Base-by-base conservation (phyloP, 2,888 invertebrate genomes). In the Norana najaformis region DNA sequence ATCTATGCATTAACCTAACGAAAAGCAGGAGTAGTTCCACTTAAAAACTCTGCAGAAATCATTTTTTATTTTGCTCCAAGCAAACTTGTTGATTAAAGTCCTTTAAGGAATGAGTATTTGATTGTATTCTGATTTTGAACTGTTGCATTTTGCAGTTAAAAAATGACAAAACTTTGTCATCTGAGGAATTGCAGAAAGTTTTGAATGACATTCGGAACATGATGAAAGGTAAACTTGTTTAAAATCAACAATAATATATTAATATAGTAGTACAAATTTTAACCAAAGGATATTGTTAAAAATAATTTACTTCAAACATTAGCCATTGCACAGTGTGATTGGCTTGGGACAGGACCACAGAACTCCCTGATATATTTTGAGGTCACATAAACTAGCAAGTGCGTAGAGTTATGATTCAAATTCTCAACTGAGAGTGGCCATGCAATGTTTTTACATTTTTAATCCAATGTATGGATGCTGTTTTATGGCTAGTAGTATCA, bases 91-190 rank as follows among this genome's bases (percentile, higher is more conserved):
- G n/a, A n/a, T 23, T 47, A 23, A n/a, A n/a, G 47, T 5, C 47
- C 23, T 20, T 20, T 47, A 69, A 69, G 0, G 69, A 69, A 69
- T 69, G n/a, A 69, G 69, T 3, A 69, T n/a, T 69, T 69, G 30
- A n/a, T n/a, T 69, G 69, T 69, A 69, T 30, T 47, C 47, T 47
- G 23, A 69, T 69, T 69, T 69, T 69, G 11, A 85, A 36, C 34
- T 85, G 8, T 85, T 85, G 36, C 35, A 35, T 85, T 85, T 85
- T 85, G 35, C 37, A 85, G 85, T 37, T 85, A 85, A 85, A 85
- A 35, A 85, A 85, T 85, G 85, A 85, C 85, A 85, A 85, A 85
- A 85, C 35, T 18, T 23, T 85, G 36, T 85, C 85, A 85, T 36
- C 85, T 36, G 85, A 85, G 18, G 85, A 85, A 36, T 85, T 85